These are phyloP conservation scores for Ectemnius cavifrons DNA, from an alignment of 2,888 invertebrate genomes.

Conservation along the genomic window DNA sequence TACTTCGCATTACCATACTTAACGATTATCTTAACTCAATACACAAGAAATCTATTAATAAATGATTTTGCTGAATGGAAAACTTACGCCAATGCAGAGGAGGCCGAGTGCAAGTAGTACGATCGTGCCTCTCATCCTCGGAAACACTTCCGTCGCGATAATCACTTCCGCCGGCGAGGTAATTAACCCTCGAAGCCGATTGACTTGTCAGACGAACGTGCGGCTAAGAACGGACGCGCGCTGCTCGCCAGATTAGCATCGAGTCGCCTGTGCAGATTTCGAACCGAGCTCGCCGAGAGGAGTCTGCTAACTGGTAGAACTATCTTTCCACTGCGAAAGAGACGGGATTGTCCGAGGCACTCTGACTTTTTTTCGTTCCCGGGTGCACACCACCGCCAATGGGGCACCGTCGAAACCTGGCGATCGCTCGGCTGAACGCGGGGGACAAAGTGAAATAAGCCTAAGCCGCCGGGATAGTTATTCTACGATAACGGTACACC, in stretches of 20 bases:
- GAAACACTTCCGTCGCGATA: conserved; percentile 14
- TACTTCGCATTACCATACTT: no score
- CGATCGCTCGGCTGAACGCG: conserved; percentile 44
- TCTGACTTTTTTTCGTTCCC: conserved; percentile 13
- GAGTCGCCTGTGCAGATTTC: conserved; percentile 8
- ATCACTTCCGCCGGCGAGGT: conserved; percentile 26
- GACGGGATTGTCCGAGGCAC: conserved; percentile 6
- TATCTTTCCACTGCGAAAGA: neutral
- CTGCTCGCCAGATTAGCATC: neutral
- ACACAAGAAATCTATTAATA: neutral
- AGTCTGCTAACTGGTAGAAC: conserved; percentile 32
- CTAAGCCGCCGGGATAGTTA: conserved; percentile 41
- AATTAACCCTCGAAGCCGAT: neutral
- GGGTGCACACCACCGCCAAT: conserved; percentile 18
- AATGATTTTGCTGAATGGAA: conserved; percentile 8
- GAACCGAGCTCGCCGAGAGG: conserved; percentile 34
- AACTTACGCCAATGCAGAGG: conserved; percentile 60
- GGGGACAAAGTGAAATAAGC: conserved; percentile 48
- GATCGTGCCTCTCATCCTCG: conserved; percentile 55
- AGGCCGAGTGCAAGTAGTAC: conserved; percentile 47
- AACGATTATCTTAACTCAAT: neutral
- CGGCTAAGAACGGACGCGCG: no score
- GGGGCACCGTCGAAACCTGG: conserved; percentile 33
- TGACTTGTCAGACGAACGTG: no score
- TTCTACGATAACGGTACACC: conserved; percentile 69